Conservation (phyloP, 2,113 vertebrate species). For the Mixornis gularis region DNA sequence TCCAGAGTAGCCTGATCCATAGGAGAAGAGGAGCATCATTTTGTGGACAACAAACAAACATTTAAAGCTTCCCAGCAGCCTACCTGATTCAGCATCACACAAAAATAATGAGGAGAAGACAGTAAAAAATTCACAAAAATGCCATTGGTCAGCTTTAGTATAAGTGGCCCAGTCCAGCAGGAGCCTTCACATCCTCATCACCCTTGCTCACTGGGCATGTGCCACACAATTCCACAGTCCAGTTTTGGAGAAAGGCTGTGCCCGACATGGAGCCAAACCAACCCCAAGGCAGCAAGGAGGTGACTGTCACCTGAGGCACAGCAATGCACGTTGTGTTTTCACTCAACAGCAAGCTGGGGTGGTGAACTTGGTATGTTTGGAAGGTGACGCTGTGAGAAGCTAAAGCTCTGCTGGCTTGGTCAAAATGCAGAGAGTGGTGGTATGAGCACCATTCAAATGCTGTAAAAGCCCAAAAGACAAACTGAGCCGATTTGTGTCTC, state of each 20-base stretch:
- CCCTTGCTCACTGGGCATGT: background rate
- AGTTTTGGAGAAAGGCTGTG: background rate
- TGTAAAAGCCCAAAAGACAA: background rate
- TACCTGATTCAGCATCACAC: accelerated
- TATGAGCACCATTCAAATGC: background rate
- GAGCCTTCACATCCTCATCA: background rate
- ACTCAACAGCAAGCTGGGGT: background rate
- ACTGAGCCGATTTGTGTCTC: background rate
- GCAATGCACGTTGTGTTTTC: accelerated
- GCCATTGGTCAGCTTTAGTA: background rate
- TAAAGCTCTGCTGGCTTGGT: background rate
- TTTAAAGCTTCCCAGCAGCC: background rate
- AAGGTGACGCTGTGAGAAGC: background rate
- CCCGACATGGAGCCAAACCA: accelerated
- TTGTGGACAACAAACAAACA: background rate
- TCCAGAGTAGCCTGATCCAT: background rate
- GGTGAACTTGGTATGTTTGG: background rate
- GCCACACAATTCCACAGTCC: background rate
- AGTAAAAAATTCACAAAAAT: background rate
- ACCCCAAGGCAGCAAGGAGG: background rate
- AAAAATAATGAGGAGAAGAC: background rate
- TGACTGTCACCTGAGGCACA: accelerated
- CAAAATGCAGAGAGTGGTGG: background rate
- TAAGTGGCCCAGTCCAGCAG: background rate
- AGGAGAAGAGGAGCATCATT: background rate